Evolutionary conservation across 2,113 vertebrate species (phyloP).

Genomic region (Pycnonotus jocosus): DNA sequence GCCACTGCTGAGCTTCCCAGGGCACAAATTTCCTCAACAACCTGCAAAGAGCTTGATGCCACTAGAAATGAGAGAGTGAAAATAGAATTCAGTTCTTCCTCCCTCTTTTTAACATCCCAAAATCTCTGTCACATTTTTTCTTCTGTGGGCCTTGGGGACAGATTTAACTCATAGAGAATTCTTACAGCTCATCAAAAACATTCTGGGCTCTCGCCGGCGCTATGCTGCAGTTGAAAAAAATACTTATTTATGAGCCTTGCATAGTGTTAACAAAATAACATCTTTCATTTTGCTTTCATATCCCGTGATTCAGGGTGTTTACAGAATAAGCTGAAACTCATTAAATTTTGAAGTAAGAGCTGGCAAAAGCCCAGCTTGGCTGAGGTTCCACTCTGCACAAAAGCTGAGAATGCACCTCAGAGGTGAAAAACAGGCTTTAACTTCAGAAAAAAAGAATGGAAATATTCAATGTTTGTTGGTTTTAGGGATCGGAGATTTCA

Average conservation of each 20-base stretch:
- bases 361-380: background rate
- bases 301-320: background rate
- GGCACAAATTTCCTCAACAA: background rate
- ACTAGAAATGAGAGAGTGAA: background rate
- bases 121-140: background rate
- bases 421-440: background rate
- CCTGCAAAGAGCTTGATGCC: background rate
- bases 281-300: background rate
- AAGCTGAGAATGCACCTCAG: background rate
- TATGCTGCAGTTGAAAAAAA: background rate
- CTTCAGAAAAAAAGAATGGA: background rate
- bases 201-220: background rate
- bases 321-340: background rate
- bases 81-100: background rate
- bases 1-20: background rate
- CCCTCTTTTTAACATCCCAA: background rate
- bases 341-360: background rate
- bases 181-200: background rate
- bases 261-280: background rate
- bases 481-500: background rate
- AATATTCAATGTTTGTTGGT: rapidly evolving
- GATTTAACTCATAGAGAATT: background rate
- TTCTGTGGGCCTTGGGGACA: background rate
- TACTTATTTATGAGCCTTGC: background rate
- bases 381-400: background rate